A percentile compares a stretch with the other conserved stretches of the same genome.
Conservation (phyloP, 2,797 vertebrate genomes). For the Anabacerthia variegaticeps region DNA sequence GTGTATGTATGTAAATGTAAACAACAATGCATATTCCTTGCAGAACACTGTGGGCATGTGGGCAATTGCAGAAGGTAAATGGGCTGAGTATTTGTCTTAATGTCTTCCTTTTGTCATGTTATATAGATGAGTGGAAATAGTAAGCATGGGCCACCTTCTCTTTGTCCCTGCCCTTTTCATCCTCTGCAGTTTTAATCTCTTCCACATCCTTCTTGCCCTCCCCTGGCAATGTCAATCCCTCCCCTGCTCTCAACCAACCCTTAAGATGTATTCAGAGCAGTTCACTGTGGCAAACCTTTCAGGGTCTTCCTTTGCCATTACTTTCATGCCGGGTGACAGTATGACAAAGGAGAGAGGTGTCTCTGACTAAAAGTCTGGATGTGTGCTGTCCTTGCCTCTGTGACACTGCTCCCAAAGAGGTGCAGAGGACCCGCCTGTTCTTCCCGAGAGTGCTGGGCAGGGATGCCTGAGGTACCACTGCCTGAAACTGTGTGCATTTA, state of each 20-base stretch:
- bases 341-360: background rate
- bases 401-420: background rate
- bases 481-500: background rate
- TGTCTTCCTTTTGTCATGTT: background rate
- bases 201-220: background rate
- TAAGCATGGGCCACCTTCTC: background rate
- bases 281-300: background rate
- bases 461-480: background rate
- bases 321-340: background rate
- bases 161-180: background rate
- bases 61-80: conserved; percentile 23
- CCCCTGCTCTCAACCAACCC: background rate
- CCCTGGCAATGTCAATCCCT: background rate
- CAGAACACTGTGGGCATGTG: background rate
- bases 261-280: background rate
- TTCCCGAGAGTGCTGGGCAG: background rate
- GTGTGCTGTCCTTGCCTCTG: background rate
- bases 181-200: background rate
- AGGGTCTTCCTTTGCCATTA: background rate
- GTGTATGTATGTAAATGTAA: background rate
- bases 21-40: background rate
- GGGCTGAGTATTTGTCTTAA: background rate
- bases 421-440: background rate
- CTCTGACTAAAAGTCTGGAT: background rate
- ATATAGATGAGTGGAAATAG: background rate